Evolutionary conservation across 2,113 vertebrate genomes (phyloP).

Genomic region (Ophiodon elongatus): DNA sequence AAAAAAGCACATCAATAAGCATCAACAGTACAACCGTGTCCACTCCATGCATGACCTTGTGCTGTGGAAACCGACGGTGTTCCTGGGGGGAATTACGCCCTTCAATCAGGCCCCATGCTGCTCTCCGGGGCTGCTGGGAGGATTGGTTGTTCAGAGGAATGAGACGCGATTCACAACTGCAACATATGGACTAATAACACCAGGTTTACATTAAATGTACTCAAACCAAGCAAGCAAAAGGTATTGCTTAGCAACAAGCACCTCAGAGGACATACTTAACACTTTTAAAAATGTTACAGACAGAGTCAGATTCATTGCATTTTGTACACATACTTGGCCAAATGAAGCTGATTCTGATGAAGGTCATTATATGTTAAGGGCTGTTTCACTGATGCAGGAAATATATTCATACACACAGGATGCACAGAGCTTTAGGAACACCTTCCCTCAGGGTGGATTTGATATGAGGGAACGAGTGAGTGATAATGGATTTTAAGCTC

Average conservation of each 20-base stretch:
- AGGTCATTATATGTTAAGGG: not conserved
- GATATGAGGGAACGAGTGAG: not conserved
- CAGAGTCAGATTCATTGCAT: not conserved
- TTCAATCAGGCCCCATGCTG: not conserved
- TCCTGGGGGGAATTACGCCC: constrained; percentile 12
- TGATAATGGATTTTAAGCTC: not conserved
- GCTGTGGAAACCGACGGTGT: not conserved
- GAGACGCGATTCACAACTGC: not conserved
- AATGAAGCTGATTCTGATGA: not conserved
- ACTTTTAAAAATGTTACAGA: not conserved
- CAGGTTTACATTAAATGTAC: not conserved
- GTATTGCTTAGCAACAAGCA: constrained; percentile 24
- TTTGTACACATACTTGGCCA: not conserved
- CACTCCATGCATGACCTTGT: constrained; percentile 33
- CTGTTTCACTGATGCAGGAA: not conserved
- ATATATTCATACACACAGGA: not conserved
- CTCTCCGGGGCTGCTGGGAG: not conserved
- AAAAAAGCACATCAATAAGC: not conserved
- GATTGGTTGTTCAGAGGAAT: not conserved
- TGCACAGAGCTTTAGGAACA: not conserved
- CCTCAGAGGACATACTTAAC: not conserved
- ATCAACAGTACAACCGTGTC: constrained; percentile 21
- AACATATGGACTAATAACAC: constrained; percentile 1
- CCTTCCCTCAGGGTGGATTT: not conserved
- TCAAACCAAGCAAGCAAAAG: not conserved